These are phyloP conservation scores for Brachystomella parvula DNA, from an alignment of 1,140 invertebrate species.

Conservation along the genomic window DNA sequence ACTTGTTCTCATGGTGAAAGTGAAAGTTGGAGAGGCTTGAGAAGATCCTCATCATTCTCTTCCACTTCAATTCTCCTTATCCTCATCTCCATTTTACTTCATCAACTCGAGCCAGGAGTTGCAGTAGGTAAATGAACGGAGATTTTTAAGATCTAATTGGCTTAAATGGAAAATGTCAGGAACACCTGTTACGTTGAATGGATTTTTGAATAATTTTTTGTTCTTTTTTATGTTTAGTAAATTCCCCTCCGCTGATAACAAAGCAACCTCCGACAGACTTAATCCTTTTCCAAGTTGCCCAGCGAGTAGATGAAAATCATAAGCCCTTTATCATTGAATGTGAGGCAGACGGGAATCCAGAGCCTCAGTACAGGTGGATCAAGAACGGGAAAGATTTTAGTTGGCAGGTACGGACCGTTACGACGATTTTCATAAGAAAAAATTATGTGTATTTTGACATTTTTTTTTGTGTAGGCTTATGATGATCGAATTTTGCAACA, in stretches of 20 bases:
- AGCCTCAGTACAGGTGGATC: slow-evolving; percentile 84
- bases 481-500: slow-evolving; percentile 89
- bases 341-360: slow-evolving; percentile 84
- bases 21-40: not conserved
- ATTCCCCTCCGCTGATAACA: slow-evolving; percentile 75
- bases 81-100: not conserved
- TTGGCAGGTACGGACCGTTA: slow-evolving; percentile 15
- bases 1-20: not conserved
- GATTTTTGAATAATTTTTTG: not conserved
- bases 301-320: slow-evolving; percentile 69
- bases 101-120: not conserved
- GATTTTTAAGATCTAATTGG: too few species aligned
- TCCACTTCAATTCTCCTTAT: not conserved
- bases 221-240: slow-evolving; percentile 44
- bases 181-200: too few species aligned
- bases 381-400: slow-evolving; percentile 84
- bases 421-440: not conserved
- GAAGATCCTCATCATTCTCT: slow-evolving; percentile 5
- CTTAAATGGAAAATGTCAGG: too few species aligned
- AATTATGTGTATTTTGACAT: not conserved
- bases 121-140: slow-evolving; percentile 1
- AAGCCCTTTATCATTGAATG: slow-evolving; percentile 92
- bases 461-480: slow-evolving; percentile 65
- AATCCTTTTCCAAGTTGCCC: slow-evolving; percentile 80
- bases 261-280: slow-evolving; percentile 86